Evolutionary conservation across 2,113 vertebrate species (phyloP), one percentile per base, ranked within the genome.

Genomic region (Parotia lawesii): DNA sequence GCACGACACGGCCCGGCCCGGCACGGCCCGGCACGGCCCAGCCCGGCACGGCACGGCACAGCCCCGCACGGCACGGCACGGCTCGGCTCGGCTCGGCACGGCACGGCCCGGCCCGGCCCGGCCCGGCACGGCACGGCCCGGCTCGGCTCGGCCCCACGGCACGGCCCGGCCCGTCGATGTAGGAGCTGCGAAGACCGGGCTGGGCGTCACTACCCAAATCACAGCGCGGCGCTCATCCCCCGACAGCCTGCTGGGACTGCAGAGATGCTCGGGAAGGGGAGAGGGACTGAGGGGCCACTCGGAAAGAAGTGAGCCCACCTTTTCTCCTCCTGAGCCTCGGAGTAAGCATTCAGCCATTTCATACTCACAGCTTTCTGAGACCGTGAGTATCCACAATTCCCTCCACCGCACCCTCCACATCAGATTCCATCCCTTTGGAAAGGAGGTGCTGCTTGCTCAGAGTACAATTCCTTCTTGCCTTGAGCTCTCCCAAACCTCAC

Each of bases 101-200:
- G 44, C 44, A 10, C 18, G 18, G 44, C 44, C 19, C 44, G 8
- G 28, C 37, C 21, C 5, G 1, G 16, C 42, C 4, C 17, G 5
- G 51, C 37, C 12, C 8, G 2, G 47, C 37, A 37, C 42, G 7
- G 42, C 42, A 9, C 44, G 4, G 44, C 44, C 4, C 18, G 6
- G 44, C 18, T 9, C 18, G 1, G 44, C 44, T 4, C 18, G 4
- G 18, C 18, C 19, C 18, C 44, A 44, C 44, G 8, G 28, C 37
- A 27, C 6, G 1, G 16, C 37, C 14, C 6, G 1, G 16, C 37
- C 14, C 8, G 2, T 17, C 9, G 3, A 21, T 11, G 7, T 5
- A 12, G 3, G 33, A 38, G 31, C 42, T 47, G 18, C 8, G 1
- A 33, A 21, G 6, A 10, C 27, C 33, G 48, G 19, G 31, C n/a